phyloP scores from a whole-genome alignment of 1,140 invertebrate genomes.

The Vollenhovia emeryi region DNA sequence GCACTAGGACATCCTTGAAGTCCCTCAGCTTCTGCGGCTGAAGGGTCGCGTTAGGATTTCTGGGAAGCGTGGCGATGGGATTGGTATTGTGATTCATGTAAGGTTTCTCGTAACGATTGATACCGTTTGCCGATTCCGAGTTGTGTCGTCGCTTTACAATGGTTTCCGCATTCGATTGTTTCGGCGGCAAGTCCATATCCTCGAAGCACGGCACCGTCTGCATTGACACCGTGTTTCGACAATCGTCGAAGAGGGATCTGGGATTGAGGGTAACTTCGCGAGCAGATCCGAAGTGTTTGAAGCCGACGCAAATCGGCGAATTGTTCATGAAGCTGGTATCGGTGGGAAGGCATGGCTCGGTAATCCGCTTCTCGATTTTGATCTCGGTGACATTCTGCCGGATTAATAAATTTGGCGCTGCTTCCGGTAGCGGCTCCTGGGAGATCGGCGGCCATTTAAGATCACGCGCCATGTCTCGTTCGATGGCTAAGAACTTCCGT shows the following conservation, averaged over 20 bases:
- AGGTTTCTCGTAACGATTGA: slow-evolving; percentile 71
- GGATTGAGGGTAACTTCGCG: slow-evolving; percentile 83
- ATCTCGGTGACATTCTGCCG: slow-evolving; percentile 83
- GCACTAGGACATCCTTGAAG: slow-evolving; percentile 74
- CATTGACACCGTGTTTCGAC: slow-evolving; percentile 81
- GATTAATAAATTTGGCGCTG: slow-evolving; percentile 77
- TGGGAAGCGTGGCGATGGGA: slow-evolving; percentile 82
- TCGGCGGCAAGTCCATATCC: slow-evolving; percentile 69
- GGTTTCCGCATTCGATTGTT: slow-evolving; percentile 53
- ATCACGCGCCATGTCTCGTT: slow-evolving; percentile 86
- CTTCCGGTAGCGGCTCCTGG: slow-evolving; percentile 80
- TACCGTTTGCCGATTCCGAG: slow-evolving; percentile 82
- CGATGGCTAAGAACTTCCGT: slow-evolving; percentile 87
- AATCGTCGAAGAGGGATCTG: slow-evolving; percentile 78
- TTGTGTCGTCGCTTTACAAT: slow-evolving; percentile 79
- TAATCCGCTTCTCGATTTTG: slow-evolving; percentile 81
- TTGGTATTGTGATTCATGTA: slow-evolving; percentile 76
- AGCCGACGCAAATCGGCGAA: slow-evolving; percentile 58
- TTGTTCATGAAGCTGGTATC: slow-evolving; percentile 70
- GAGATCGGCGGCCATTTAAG: slow-evolving; percentile 87
- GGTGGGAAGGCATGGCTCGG: slow-evolving; percentile 66
- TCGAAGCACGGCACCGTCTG: slow-evolving; percentile 81
- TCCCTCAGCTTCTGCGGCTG: slow-evolving; percentile 73
- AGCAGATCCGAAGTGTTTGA: slow-evolving; percentile 79
- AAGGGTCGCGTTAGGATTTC: slow-evolving; percentile 70